Base-by-base conservation (phyloP, 2,888 invertebrate species). In the Hydraecia micacea region DNA sequence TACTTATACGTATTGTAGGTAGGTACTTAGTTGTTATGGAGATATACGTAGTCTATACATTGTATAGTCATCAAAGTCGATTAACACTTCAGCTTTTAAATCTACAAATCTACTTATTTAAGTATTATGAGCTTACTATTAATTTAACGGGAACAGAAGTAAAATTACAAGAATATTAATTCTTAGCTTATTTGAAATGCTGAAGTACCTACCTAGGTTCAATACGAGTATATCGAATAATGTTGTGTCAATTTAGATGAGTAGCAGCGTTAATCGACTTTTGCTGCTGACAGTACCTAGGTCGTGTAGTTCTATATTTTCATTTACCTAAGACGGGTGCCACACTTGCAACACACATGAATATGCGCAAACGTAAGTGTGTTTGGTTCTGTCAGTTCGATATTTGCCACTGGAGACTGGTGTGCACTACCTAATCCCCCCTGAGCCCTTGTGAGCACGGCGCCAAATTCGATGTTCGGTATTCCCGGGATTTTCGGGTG, bases 341-440 rank as follows among this genome's bases (percentile, higher is more conserved):
- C 58, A 80, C 62, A 73, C 63, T 70, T 75, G 63, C 73, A 62
- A 67, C 52, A 77, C 52, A 75, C 71, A 75, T 81, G 75, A 86
- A 80, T 83, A 80, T 81, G 81, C 79, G 73, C 83, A 79, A 86
- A 83, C 72, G 46, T 78, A 82, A 85, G 76, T 83, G 75, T 84
- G 73, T 89, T 89, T 89, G 81, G 82, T 85, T 83, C 80, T 83
- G 80, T 87, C 83, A 85, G 77, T 75, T 84, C 81, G 84, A 89
- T 89, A 87, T 85, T 84, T 86, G 83, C 83, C 81, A 66, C 83
- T 66, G 77, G 83, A 73, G 81, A 79, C 86, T 85, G 78, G 78
- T 83, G 82, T 83, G 87, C 86, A 83, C 78, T 82, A 81, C 86
- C 84, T 92, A 93, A 93, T 92, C 92, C 91, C 74, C 66, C 76